Base-by-base conservation (phyloP, 2,113 vertebrate genomes). In the Prinia subflava region DNA sequence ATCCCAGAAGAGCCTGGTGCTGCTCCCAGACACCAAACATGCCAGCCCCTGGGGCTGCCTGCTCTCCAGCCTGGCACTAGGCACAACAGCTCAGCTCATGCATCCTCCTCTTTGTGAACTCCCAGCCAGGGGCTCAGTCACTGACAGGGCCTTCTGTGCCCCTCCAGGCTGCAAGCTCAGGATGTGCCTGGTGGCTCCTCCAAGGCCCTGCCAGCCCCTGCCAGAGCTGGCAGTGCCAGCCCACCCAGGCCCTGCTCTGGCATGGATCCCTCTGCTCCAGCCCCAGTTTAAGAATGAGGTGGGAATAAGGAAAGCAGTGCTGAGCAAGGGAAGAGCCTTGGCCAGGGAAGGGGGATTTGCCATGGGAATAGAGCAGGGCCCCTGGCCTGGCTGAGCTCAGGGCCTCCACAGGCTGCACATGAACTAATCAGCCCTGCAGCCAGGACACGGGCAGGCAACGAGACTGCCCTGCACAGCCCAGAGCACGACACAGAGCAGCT, bases 1-100 rank as follows among this genome's bases (percentile, higher is more conserved):
- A 15, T 31, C 24, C 30, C 25, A 35, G 10, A 35, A 42, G 1
- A 75, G 23, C 47, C 25, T 16, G 6, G 31, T 35, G 39, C 75
- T 27, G 39, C n/a, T 60, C 37, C 37, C 23, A 11, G 6, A 27
- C 13, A 7, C 2, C 0, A 5, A 6, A 2, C 0, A 0, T 35
- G 42, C 11, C 21, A 31, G 31, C 6, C 35, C 28, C 39, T 8
- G 12, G 22, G 31, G 52, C 37, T 39, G 31, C 87, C 62, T 82
- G 46, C 46, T 46, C 53, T 53, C 46, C 24, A 53, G 69, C 46
- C 39, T 39, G 52, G 52, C 30, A 44, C 27, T 14, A 11, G 6
- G 9, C 25, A 33, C 10, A 10, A 62, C 71, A 76, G 71, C 44
- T 67, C 52, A 6, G 3, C 49, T 87, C 31, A 79, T 47, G 41